Evolutionary conservation across 2,888 invertebrate genomes (phyloP).

Genomic region (Microchrysa polita): DNA sequence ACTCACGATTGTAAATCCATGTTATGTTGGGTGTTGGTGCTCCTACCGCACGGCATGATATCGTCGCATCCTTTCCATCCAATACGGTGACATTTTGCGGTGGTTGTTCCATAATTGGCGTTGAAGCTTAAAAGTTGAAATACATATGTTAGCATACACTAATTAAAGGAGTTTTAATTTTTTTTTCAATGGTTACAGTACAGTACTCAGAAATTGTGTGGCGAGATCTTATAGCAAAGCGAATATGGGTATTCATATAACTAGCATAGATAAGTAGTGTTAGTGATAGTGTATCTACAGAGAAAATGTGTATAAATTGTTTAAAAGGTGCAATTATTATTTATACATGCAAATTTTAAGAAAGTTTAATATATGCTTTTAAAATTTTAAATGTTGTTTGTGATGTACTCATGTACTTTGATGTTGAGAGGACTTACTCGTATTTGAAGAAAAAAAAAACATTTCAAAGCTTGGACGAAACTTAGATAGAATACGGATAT

Average conservation of each 20-base stretch:
- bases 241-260: not conserved
- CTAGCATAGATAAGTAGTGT: not conserved
- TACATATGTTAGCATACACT: slow-evolving; percentile 58
- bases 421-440: too few species aligned
- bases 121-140: slow-evolving; percentile 72
- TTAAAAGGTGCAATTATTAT: too few species aligned
- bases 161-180: slow-evolving; percentile 1
- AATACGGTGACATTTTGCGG: slow-evolving; percentile 89
- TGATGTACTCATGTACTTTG: too few species aligned
- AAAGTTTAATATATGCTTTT: too few species aligned
- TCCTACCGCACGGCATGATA: slow-evolving; percentile 87
- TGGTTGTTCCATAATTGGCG: slow-evolving; percentile 84
- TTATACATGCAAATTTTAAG: too few species aligned
- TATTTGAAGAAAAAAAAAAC: too few species aligned
- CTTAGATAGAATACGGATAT: too few species aligned
- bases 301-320: too few species aligned
- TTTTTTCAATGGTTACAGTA: slow-evolving; percentile 52
- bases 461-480: too few species aligned
- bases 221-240: slow-evolving; percentile 6
- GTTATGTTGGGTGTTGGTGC: slow-evolving; percentile 91
- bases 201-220: slow-evolving; percentile 15
- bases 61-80: slow-evolving; percentile 91
- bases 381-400: too few species aligned
- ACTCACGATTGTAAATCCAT: slow-evolving; percentile 91
- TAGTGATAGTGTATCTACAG: not conserved